phyloP scores from a whole-genome alignment of 2,888 invertebrate genomes.

The Adelphocoris suturalis region DNA sequence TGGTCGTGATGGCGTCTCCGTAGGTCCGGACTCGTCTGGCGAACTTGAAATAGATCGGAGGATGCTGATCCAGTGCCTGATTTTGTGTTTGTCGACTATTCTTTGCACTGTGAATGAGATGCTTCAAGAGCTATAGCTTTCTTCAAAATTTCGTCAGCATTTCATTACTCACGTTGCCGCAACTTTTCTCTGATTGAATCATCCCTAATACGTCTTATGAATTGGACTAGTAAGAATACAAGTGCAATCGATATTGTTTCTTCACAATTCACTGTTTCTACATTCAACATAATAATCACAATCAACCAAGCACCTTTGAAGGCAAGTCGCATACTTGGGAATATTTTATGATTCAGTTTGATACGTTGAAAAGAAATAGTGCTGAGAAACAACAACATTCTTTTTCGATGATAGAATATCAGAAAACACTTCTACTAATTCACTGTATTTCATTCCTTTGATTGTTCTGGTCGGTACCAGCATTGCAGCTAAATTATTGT shows the following conservation, averaged over 20 bases:
- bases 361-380: conserved; percentile 65
- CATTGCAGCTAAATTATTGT: conserved; percentile 70
- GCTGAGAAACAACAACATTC: conserved; percentile 71
- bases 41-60: not conserved
- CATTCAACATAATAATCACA: conserved; percentile 41
- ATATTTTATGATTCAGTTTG: conserved; percentile 66
- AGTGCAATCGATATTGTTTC: conserved; percentile 38
- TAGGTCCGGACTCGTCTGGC: no score
- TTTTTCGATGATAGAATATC: conserved; percentile 66
- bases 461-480: conserved; percentile 60
- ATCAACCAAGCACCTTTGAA: not conserved
- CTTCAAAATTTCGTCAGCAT: not conserved
- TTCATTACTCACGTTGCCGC: conserved; percentile 16
- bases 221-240: conserved; percentile 57
- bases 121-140: not conserved
- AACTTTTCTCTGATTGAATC: conserved; percentile 62
- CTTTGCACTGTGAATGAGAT: conserved; percentile 26
- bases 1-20: no score
- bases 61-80: no score
- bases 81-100: no score
- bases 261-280: conserved; percentile 57
- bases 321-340: conserved; percentile 59
- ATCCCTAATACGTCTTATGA: conserved; percentile 52
- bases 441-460: conserved; percentile 56
- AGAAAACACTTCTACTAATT: conserved; percentile 53